These are phyloP conservation scores for Typhlomys cinereus DNA, from an alignment of 2,113 vertebrate species.

Conservation along the genomic window DNA sequence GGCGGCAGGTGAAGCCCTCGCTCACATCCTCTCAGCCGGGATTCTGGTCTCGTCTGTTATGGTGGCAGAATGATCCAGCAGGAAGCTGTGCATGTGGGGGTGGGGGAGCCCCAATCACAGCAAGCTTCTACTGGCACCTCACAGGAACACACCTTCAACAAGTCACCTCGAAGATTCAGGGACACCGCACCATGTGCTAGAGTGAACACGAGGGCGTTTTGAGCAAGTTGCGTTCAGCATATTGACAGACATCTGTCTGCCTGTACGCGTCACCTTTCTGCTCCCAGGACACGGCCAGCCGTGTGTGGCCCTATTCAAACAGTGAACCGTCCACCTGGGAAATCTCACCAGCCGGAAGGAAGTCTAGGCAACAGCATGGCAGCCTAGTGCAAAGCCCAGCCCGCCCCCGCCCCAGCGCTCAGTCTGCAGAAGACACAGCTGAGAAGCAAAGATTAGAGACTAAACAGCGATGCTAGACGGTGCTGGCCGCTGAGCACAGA, in stretches of 20 bases:
- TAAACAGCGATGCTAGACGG: too few relatives aligned
- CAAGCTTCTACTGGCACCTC: background rate
- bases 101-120: background rate
- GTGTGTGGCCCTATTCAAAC: background rate
- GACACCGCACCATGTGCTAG: background rate
- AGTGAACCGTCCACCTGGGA: background rate
- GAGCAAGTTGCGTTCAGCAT: background rate
- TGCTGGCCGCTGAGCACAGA: too few relatives aligned
- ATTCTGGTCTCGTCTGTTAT: background rate
- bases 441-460: too few relatives aligned
- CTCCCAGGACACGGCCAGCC: background rate
- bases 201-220: background rate
- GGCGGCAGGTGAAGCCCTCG: background rate
- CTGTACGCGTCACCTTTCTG: background rate
- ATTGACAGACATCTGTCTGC: background rate
- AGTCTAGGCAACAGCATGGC: background rate
- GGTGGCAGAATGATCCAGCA: background rate
- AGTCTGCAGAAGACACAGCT: too few relatives aligned
- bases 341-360: background rate
- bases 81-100: too few relatives aligned
- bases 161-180: background rate
- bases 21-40: background rate
- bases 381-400: background rate
- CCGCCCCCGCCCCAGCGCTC: too few relatives aligned
- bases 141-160: background rate